Evolutionary conservation across 2,113 vertebrate genomes (phyloP), one percentile per base, ranked within the genome.

Genomic region (Malaclemys terrapin): DNA sequence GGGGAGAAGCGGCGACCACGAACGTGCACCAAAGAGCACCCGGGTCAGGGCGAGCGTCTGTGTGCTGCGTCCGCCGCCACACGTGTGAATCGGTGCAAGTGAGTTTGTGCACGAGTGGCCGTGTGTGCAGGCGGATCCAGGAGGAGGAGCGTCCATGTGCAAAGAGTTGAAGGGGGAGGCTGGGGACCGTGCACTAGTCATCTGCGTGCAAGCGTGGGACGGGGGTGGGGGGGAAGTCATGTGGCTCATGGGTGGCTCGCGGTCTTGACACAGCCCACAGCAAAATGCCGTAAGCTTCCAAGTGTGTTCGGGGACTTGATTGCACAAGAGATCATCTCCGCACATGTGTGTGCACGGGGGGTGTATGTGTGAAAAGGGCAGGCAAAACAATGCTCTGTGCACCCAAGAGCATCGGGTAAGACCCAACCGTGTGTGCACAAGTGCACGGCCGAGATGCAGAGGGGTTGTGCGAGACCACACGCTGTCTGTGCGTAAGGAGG

Each of bases 291-390:
- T 45, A 25, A 38, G 69, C n/a, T 5, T 22, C 19, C n/a, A 9
- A 13, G 22, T 13, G 42, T 76, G 72, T 27, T 10, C 20, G 1
- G 22, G 72, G 22, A 45, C 72, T 42, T 76, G 38, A 76, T 6
- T 12, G 38, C 17, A 6, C 5, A 5, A 76, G 22, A 24, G 38
- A 27, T 27, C 38, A 76, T 45, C 72, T 45, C 20, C 1, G 10
- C 72, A 20, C 6, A 20, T 12, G 9, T 25, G 38, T 19, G 35
- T 29, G 54, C 84, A 29, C 5, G 0, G 27, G 1, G 3, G 20
- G 22, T 1, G 3, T 16, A 38, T 38, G 4, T 29, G 1, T 0
- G 3, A 1, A 0, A 0, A 6, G 29, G 38, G 20, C 27, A 50
- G 54, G 84, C 11, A 20, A 50, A 76, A 42, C 22, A 45, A 13